Evolutionary conservation across 2,888 invertebrate genomes (phyloP).

Genomic region (Glaucopsyche alexis): DNA sequence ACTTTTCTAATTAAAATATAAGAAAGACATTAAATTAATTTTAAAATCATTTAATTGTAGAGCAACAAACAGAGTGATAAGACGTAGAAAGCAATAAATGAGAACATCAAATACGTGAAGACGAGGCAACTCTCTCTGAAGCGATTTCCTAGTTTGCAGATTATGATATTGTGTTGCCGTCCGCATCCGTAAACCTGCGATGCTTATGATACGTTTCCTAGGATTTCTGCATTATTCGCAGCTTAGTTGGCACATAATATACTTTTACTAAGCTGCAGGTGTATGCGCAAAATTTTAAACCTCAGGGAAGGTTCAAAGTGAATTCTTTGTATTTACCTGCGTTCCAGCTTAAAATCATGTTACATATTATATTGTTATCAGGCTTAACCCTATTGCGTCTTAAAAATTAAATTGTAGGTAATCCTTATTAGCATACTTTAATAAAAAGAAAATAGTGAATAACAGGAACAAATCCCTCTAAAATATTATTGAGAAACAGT

Average conservation of each 20-base stretch:
- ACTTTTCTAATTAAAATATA: background rate
- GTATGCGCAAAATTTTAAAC: background rate
- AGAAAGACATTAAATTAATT: background rate
- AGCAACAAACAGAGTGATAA: background rate
- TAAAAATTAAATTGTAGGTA: too few species aligned
- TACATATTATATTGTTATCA: too few species aligned
- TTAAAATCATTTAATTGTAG: background rate
- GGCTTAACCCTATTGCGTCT: too few species aligned
- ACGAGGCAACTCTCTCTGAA: background rate
- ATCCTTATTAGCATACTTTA: too few species aligned
- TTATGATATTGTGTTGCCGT: background rate
- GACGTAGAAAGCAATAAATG: slow-evolving; percentile 1
- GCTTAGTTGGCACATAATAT: background rate
- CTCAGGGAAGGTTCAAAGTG: background rate
- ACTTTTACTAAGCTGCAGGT: background rate
- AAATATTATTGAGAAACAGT: too few species aligned
- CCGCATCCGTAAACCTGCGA: background rate
- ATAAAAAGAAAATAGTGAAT: background rate
- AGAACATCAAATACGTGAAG: background rate
- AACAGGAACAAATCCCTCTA: too few species aligned
- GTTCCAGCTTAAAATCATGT: background rate
- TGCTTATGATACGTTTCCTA: background rate
- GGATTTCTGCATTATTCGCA: background rate
- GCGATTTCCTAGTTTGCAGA: background rate
- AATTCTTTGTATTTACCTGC: background rate